Evolutionary conservation across 1,140 invertebrate species (phyloP), one percentile per base, ranked within the genome.

Genomic region (Camponotus vicinus): DNA sequence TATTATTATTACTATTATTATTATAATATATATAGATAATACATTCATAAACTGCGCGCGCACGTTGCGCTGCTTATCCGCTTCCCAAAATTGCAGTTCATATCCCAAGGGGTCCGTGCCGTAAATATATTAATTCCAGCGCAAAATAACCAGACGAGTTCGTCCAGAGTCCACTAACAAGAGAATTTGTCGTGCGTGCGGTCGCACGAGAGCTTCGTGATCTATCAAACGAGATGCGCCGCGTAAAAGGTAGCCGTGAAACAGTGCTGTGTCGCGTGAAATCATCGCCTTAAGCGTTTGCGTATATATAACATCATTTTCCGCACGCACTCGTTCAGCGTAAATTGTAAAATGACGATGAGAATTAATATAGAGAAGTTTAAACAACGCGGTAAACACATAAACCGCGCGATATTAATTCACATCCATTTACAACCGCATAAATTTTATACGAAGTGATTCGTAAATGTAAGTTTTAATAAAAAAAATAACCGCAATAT

Each of bases 71-170:
- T 34, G 59, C 71, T 84, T 76, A 66, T 18, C 42, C 61, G 80
- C 77, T 79, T 84, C 88, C 88, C 89, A 93, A 91, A 52, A 92
- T 89, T 91, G 91, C 89, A 87, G 86, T 91, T 91, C 57, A 77
- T 91, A 91, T 75, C 90, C 88, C 63, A 78, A 64, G 91, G 91
- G 88, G 64, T 86, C 89, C 69, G 77, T 32, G 64, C 63, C 73
- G 85, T 82, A 86, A 92, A 92, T 93, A 93, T 93, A 91, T 93
- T 93, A 93, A 93, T 92, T 87, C 75, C 87, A 78, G 40, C 82
- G 88, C 87, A 78, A 91, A 93, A 91, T 93, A 92, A 91, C 88
- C 92, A 91, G 61, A 91, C 86, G 85, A 92, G 89, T 92, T 92
- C 88, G 85, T 91, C 90, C 87, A 86, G 85, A 88, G 88, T 92